These are phyloP conservation scores for Pissodes strobi DNA, from an alignment of 1,140 invertebrate genomes.

Conservation along the genomic window DNA sequence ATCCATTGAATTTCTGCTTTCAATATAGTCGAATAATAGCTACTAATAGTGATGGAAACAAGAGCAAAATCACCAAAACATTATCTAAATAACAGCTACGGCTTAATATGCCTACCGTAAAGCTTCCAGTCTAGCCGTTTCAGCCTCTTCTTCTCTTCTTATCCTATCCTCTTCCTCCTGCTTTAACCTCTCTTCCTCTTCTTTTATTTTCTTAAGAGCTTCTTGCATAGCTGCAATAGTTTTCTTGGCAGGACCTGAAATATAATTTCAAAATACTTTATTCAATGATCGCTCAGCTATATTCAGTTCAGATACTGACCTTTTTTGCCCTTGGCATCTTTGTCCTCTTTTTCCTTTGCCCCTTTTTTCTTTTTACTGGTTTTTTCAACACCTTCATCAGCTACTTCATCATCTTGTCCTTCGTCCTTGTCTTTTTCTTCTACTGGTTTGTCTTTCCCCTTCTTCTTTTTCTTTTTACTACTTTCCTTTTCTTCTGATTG, in stretches of 20 bases:
- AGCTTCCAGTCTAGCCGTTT: slow-evolving; percentile 73
- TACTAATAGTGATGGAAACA: no score
- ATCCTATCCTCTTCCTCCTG: slow-evolving; percentile 82
- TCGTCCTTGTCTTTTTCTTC: slow-evolving; percentile 46
- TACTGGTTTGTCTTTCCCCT: slow-evolving; percentile 53
- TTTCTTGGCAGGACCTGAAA: slow-evolving; percentile 75
- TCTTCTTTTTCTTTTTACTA: slow-evolving; percentile 52
- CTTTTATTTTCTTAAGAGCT: slow-evolving; percentile 82
- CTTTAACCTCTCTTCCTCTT: slow-evolving; percentile 82
- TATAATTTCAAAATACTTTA: slow-evolving; percentile 36
- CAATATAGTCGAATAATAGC: no score
- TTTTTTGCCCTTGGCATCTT: slow-evolving; percentile 57
- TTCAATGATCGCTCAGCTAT: no score
- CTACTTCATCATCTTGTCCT: slow-evolving; percentile 47
- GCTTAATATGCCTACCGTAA: no score
- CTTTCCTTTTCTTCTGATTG: slow-evolving; percentile 52
- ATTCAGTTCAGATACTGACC: no score
- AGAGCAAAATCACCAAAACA: no score
- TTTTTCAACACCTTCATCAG: slow-evolving; percentile 54
- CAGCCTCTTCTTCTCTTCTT: slow-evolving; percentile 73
- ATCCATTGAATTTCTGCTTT: no score
- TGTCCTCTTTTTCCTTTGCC: slow-evolving; percentile 53
- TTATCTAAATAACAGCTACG: no score
- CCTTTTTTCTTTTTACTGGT: slow-evolving; percentile 54
- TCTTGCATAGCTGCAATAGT: slow-evolving; percentile 88